phyloP scores from a whole-genome alignment of 2,113 vertebrate genomes.

The Percopsis transmontana region DNA sequence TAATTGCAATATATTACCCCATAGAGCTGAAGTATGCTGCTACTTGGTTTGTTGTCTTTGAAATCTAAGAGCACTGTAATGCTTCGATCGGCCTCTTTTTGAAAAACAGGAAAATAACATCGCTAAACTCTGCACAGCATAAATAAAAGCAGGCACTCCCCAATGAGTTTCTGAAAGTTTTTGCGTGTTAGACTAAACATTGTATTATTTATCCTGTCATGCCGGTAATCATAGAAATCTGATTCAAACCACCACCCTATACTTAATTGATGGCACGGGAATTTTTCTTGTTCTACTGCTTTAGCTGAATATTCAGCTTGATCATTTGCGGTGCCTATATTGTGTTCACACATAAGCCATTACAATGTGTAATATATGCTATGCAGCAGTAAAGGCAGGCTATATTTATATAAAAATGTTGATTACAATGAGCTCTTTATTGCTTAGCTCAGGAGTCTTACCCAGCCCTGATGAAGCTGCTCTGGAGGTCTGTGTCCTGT shows the following conservation, averaged over 20 bases:
- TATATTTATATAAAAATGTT: slow-evolving; percentile 5
- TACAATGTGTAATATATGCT: neutral
- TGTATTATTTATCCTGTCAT: slow-evolving; percentile 18
- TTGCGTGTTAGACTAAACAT: slow-evolving; percentile 32
- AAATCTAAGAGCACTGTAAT: slow-evolving; percentile 39
- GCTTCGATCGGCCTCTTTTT: slow-evolving; percentile 31
- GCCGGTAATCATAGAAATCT: slow-evolving; percentile 22
- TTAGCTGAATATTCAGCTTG: slow-evolving; percentile 4
- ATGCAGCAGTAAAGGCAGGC: slow-evolving; percentile 17
- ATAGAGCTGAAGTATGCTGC: slow-evolving; percentile 36
- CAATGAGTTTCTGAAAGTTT: slow-evolving; percentile 34
- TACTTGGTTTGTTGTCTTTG: slow-evolving; percentile 46
- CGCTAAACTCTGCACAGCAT: slow-evolving; percentile 32
- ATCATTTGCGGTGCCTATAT: no score
- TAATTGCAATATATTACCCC: slow-evolving; percentile 63
- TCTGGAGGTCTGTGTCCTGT: slow-evolving; percentile 80
- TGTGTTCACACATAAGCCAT: no score
- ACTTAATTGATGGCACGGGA: no score
- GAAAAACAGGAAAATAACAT: slow-evolving; percentile 45
- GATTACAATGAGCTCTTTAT: slow-evolving; percentile 76
- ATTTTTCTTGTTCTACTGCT: neutral
- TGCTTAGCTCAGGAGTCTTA: slow-evolving; percentile 66
- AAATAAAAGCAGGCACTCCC: slow-evolving; percentile 39
- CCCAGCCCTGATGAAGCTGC: slow-evolving; percentile 55
- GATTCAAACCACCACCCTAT: neutral